A percentile compares a stretch with the other conserved stretches of the same genome.
phyloP scores from a whole-genome alignment of 1,140 invertebrate genomes.

The Littorina saxatilis region DNA sequence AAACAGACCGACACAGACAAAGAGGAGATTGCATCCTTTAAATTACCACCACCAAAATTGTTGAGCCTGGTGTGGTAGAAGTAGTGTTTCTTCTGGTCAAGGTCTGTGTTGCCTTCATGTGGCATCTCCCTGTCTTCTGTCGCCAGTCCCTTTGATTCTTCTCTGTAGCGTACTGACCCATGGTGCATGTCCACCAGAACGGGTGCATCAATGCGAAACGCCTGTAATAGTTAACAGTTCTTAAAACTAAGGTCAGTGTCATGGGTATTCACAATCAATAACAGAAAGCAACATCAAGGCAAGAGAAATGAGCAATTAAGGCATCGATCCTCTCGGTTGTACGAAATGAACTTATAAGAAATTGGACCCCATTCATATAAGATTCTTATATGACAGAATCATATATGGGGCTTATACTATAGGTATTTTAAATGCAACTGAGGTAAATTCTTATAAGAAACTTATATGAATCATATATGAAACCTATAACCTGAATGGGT shows the following conservation, averaged over 20 bases:
- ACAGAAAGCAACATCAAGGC: background rate
- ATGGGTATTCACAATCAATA: background rate
- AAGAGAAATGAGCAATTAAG: background rate
- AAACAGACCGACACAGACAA: background rate
- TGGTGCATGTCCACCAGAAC: constrained; percentile 67
- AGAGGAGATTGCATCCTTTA: too few species aligned
- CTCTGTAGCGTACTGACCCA: constrained; percentile 68
- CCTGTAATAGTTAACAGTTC: constrained; percentile 38
- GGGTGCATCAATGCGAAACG: constrained; percentile 60
- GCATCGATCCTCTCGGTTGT: too few species aligned
- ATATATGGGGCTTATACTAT: too few species aligned
- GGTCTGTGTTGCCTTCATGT: constrained; percentile 57
- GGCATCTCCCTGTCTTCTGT: constrained; percentile 56
- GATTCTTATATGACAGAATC: too few species aligned
- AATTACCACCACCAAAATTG: constrained; percentile 64
- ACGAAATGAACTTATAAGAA: too few species aligned
- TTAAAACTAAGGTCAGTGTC: too few species aligned
- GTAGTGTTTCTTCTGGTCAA: constrained; percentile 64
- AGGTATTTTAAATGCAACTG: too few species aligned
- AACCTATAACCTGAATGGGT: too few species aligned
- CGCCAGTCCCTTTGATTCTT: constrained; percentile 47
- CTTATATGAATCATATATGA: too few species aligned
- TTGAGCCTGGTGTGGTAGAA: constrained; percentile 68
- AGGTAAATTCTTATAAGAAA: too few species aligned
- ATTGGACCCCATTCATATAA: too few species aligned